These are phyloP conservation scores for Acanthacorydalis orientalis DNA, from an alignment of 2,888 invertebrate genomes.

Conservation along the genomic window DNA sequence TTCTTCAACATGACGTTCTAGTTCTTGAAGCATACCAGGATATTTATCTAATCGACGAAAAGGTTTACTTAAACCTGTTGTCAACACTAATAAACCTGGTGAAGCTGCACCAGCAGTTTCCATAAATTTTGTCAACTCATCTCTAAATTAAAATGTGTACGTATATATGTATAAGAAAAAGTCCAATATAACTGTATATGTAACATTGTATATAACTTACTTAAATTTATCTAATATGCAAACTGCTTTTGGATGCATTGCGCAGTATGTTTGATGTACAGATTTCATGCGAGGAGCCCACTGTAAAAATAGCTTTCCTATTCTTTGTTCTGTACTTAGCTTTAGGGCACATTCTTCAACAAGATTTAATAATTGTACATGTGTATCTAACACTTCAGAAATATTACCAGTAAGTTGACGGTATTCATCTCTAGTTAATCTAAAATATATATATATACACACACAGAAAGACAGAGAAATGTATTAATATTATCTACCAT, in stretches of 20 bases:
- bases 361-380: constrained; percentile 61
- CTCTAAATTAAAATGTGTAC: constrained; percentile 30
- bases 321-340: constrained; percentile 59
- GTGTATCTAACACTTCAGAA: constrained; percentile 69
- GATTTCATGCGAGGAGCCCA: constrained; percentile 67
- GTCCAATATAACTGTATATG: background rate
- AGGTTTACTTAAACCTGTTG: constrained; percentile 86
- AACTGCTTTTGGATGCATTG: constrained; percentile 87
- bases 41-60: constrained; percentile 92
- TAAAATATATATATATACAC: too few species aligned
- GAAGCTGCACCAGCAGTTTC: constrained; percentile 71
- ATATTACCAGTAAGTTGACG: constrained; percentile 77
- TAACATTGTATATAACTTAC: constrained; percentile 32
- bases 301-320: constrained; percentile 81
- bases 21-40: constrained; percentile 82
- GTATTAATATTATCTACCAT: too few species aligned
- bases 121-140: constrained; percentile 72
- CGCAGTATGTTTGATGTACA: constrained; percentile 79
- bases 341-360: constrained; percentile 65
- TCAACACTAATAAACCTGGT: constrained; percentile 76
- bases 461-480: too few species aligned
- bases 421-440: constrained; percentile 72
- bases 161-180: background rate
- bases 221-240: constrained; percentile 84
- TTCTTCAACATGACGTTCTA: constrained; percentile 90